These are phyloP conservation scores for Phalangium opilio DNA, from an alignment of 2,888 invertebrate species.

Conservation along the genomic window DNA sequence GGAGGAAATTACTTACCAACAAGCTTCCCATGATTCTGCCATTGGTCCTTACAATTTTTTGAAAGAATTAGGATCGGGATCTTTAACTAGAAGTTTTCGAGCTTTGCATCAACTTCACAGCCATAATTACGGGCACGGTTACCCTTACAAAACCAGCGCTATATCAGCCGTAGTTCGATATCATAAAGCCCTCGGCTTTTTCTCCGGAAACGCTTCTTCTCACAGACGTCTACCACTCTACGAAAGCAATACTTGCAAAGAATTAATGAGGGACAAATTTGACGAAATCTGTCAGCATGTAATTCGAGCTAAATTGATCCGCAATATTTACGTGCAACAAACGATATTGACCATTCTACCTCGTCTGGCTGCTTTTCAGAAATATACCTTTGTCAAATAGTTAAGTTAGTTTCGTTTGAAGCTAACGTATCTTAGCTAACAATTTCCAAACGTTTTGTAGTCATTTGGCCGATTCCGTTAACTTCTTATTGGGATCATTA, in stretches of 20 bases:
- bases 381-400: constrained; percentile 56
- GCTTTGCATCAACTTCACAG: constrained; percentile 18
- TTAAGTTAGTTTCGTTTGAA: constrained; percentile 16
- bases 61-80: constrained; percentile 16
- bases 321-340: constrained; percentile 68
- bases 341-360: constrained; percentile 73
- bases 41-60: constrained; percentile 13
- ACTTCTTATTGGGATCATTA: constrained; percentile 57
- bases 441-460: too few relatives aligned
- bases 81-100: constrained; percentile 15
- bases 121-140: constrained; percentile 1
- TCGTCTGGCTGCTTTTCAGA: constrained; percentile 81
- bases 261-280: constrained; percentile 65
- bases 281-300: constrained; percentile 50
- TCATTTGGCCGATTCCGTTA: constrained; percentile 57
- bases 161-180: constrained; percentile 20
- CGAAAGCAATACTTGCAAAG: constrained; percentile 73
- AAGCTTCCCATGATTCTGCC: constrained; percentile 27
- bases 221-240: constrained; percentile 26
- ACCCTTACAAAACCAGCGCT: constrained; percentile 8
- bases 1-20: constrained; percentile 31
- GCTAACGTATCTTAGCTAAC: background rate
- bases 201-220: constrained; percentile 11
- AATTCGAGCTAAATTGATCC: constrained; percentile 54
- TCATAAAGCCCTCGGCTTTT: constrained; percentile 20